phyloP scores from a whole-genome alignment of 2,797 vertebrate genomes.

The Thalassophryne amazonica region DNA sequence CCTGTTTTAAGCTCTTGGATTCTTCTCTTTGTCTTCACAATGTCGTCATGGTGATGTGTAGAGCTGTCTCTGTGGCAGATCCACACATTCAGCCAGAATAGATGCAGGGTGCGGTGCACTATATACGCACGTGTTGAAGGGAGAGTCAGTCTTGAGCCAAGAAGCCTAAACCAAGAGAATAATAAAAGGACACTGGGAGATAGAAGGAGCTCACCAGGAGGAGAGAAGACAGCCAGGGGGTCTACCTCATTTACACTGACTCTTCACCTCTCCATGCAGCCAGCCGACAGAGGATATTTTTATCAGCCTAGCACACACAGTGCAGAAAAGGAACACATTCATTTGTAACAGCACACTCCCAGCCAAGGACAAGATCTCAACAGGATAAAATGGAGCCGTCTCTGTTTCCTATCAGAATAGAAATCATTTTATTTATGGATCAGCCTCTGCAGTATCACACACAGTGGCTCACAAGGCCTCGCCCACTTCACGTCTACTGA shows the following conservation, averaged over 20 bases:
- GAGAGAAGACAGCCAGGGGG: constrained; percentile 35
- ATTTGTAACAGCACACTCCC: constrained; percentile 61
- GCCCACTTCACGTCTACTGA: constrained; percentile 37
- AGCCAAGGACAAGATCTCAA: constrained; percentile 70
- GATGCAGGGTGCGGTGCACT: constrained; percentile 20
- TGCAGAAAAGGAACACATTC: constrained; percentile 61
- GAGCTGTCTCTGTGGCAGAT: constrained; percentile 22
- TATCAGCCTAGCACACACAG: constrained; percentile 65
- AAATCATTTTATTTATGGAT: constrained; percentile 69
- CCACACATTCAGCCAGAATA: constrained; percentile 27
- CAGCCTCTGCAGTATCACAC: constrained; percentile 30
- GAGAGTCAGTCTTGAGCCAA: constrained; percentile 58
- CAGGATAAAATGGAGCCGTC: constrained; percentile 57
- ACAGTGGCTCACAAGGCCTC: constrained; percentile 30
- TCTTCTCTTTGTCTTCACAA: constrained; percentile 33
- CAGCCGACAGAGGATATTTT: constrained; percentile 75
- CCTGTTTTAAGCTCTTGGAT: constrained; percentile 43
- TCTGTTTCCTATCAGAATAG: constrained; percentile 51
- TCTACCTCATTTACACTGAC: constrained; percentile 69
- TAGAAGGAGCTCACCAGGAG: constrained; percentile 28
- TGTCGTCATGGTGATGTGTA: constrained; percentile 58
- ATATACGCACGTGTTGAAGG: constrained; percentile 8
- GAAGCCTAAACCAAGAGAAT: constrained; percentile 43
- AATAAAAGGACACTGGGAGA: constrained; percentile 53
- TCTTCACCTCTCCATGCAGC: constrained; percentile 49